Evolutionary conservation across 2,888 invertebrate genomes (phyloP).

Genomic region (Diabrotica balteata): DNA sequence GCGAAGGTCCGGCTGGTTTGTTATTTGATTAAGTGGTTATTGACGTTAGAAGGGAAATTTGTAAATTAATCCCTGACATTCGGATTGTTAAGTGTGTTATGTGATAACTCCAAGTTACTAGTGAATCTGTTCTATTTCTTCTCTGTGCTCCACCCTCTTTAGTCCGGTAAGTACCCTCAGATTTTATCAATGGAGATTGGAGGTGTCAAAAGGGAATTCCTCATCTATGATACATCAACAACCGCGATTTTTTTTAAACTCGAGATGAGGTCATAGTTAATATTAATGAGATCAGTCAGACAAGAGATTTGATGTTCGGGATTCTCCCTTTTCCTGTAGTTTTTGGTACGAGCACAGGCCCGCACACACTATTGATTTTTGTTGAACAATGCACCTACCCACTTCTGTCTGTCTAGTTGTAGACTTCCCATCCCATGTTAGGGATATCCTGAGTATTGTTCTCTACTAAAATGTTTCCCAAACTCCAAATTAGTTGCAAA

Average conservation of each 20-base stretch:
- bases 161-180: slow-evolving; percentile 15
- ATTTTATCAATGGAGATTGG: slow-evolving; percentile 16
- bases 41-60: slow-evolving; percentile 16
- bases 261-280: background rate
- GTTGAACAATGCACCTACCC: slow-evolving; percentile 40
- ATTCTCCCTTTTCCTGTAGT: slow-evolving; percentile 11
- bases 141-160: slow-evolving; percentile 21
- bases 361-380: slow-evolving; percentile 45
- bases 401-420: background rate
- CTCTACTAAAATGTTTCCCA: no score
- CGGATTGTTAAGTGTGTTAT: slow-evolving; percentile 18
- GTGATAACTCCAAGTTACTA: slow-evolving; percentile 16
- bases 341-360: slow-evolving; percentile 35
- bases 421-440: no score
- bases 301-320: background rate
- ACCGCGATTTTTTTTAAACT: no score
- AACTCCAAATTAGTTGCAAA: no score
- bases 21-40: slow-evolving; percentile 1
- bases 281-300: background rate
- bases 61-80: slow-evolving; percentile 2
- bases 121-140: slow-evolving; percentile 14
- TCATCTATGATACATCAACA: no score
- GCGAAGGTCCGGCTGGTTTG: slow-evolving; percentile 19
- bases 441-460: no score
- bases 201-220: slow-evolving; percentile 11